phyloP scores from a whole-genome alignment of 2,797 vertebrate genomes.

The Takifugu rubripes region DNA sequence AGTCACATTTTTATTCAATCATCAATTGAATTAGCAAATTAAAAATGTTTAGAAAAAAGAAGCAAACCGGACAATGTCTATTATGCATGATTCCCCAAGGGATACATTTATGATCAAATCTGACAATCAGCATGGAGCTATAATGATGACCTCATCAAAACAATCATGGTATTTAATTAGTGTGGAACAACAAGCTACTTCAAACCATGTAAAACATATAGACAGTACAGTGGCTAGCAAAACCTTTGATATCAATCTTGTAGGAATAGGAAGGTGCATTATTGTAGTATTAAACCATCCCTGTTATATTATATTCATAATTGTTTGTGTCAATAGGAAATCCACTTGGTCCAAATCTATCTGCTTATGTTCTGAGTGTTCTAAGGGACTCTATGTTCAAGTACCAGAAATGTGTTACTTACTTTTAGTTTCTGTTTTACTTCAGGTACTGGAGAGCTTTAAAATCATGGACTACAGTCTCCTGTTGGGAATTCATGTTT shows the following conservation, averaged over 20 bases:
- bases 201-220: too few relatives aligned
- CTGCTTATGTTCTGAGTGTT: background rate
- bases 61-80: too few relatives aligned
- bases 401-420: background rate
- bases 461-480: constrained; percentile 99
- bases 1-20: too few relatives aligned
- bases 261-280: background rate
- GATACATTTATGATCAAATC: too few relatives aligned
- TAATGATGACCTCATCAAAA: constrained; percentile 28
- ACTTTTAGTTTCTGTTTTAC: background rate
- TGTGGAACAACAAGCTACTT: constrained; percentile 32
- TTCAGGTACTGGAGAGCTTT: constrained; percentile 92
- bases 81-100: too few relatives aligned
- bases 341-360: too few relatives aligned
- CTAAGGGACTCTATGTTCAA: background rate
- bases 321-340: too few relatives aligned
- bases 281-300: background rate
- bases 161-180: constrained; percentile 30
- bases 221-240: too few relatives aligned
- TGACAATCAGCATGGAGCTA: background rate
- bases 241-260: too few relatives aligned
- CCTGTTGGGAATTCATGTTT: constrained; percentile 73
- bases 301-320: background rate
- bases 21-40: too few relatives aligned
- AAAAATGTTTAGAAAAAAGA: too few relatives aligned